Evolutionary conservation across 2,888 invertebrate genomes (phyloP).

Genomic region (Brachypalpus laphriformis): DNA sequence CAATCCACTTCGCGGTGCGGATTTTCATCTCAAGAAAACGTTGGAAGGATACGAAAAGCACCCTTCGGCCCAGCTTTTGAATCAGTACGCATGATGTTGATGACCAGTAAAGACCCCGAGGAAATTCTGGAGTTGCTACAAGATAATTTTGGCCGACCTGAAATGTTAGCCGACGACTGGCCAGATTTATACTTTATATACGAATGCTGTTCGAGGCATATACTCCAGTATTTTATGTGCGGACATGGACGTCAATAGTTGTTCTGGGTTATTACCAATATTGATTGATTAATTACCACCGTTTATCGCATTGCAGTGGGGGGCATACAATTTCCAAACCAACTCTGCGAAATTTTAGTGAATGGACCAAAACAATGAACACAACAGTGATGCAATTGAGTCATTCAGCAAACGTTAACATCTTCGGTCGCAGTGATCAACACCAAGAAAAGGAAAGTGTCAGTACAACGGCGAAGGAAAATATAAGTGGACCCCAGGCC

Average conservation of each 20-base stretch:
- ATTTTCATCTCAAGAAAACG: neutral
- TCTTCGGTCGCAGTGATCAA: too few relatives aligned
- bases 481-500: too few relatives aligned
- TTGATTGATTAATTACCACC: neutral
- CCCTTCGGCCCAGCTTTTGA: neutral
- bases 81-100: neutral
- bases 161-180: neutral
- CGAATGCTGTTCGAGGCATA: too few relatives aligned
- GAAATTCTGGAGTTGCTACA: neutral
- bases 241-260: neutral
- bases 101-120: neutral
- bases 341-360: neutral
- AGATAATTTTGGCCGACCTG: neutral
- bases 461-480: too few relatives aligned
- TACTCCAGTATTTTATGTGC: too few relatives aligned
- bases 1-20: neutral
- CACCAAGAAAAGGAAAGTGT: too few relatives aligned
- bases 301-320: neutral
- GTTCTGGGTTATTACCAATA: neutral
- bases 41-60: constrained; percentile 2
- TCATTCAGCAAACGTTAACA: neutral
- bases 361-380: too few relatives aligned
- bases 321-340: neutral
- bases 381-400: neutral
- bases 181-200: neutral